Evolutionary conservation across 2,797 vertebrate genomes (phyloP), one percentile per base, ranked within the genome.

Genomic region (Eremophila alpestris): DNA sequence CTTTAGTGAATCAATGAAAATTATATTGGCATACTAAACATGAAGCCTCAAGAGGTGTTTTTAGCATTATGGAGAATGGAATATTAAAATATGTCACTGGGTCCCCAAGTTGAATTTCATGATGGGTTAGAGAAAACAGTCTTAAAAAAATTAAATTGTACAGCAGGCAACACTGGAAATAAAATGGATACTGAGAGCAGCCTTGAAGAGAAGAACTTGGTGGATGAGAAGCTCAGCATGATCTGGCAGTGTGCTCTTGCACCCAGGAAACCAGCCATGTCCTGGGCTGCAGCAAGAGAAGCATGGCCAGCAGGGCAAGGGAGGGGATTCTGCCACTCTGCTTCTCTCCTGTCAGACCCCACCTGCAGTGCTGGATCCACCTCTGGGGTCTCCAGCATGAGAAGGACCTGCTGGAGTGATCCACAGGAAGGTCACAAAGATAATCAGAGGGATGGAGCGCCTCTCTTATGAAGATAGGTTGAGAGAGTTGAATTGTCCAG

Each of bases 1-100:
- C 20, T 76, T 79, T 32, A 43, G 51, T 46, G 78, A 80, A 73
- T 38, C 49, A 77, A 11, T 60, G 14, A 94, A 90, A 91, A 84
- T 60, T 56, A 29, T 18, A 30, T 38, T 62, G 58, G 7, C 65
- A 27, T 54, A 52, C n/a, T 88, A 55, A 80, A 26, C 4, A 27
- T 12, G 46, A 74, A 87, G 22, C 34, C 64, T 90, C 26, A 6
- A 32, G 75, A 81, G 9, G 26, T 36, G 10, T 81, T 88, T 81
- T 65, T 81, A 65, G 69, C n/a, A 7, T 77, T 70, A 46, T 5
- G 18, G 38, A 83, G 46, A 79, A 68, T 26, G 13, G 12, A 90
- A 79, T 86, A 71, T 62, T 85, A 75, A 88, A 76, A 51, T 65
- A 63, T 1, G 1, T 59, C 21, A 49, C 23, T 1, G 1, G 32